Evolutionary conservation across 92 coral and sea anemone genomes (phyloP), one percentile per base, ranked within the genome.

Genomic region (Paramuricea clavata): DNA sequence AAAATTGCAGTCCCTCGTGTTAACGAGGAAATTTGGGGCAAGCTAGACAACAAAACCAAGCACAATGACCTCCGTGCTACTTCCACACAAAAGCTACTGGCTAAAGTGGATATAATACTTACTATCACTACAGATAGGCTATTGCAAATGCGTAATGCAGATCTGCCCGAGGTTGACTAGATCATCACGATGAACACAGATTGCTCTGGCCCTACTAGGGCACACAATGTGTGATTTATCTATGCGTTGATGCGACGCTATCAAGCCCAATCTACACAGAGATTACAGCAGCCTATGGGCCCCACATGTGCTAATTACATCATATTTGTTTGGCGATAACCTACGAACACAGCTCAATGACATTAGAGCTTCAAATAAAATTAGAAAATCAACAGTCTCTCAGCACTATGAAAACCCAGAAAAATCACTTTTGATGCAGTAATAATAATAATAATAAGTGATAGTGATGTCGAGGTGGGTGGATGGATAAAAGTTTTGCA

Each of bases 201-300:
- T n/a, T 78, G 77, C 83, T 28, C 49, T 89, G 49, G 92, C 87
- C n/a, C 57, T 86, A 60, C 59, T 90, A 82, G 89, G 93, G 52
- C 83, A 90, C 76, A 81, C 83, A 0, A 78, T 35, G 50, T 43
- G 47, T 31, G 82, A 79, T 21, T 60, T 89, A 41, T 89, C 84
- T 13, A 16, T 78, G 84, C 87, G 67, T 74, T 69, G n/a, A n/a
- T n/a, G n/a, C n/a, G n/a, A n/a, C n/a, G n/a, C n/a, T n/a, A n/a
- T n/a, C n/a, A n/a, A n/a, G n/a, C n/a, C n/a, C n/a, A n/a, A n/a
- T n/a, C n/a, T n/a, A n/a, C n/a, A n/a, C n/a, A n/a, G n/a, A n/a
- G n/a, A n/a, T n/a, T n/a, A n/a, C n/a, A n/a, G n/a, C n/a, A n/a
- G n/a, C n/a, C n/a, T n/a, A n/a, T n/a, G n/a, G n/a, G n/a, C n/a